Conservation (phyloP, 2,797 vertebrate species). For the Sebastes ruberrimus region DNA sequence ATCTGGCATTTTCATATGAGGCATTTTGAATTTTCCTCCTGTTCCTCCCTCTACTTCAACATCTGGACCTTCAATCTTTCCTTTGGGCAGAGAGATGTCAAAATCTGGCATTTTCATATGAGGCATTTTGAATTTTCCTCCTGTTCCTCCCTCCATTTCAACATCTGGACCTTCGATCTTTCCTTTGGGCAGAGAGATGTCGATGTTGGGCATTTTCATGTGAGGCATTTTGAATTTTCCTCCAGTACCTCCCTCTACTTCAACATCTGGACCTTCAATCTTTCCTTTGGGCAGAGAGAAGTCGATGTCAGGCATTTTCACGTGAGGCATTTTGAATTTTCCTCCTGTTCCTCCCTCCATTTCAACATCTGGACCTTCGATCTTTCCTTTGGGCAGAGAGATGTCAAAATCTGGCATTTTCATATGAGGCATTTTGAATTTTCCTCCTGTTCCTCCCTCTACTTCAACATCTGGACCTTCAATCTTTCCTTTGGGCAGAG, state of each 20-base stretch:
- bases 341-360: fast-evolving
- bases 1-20: not conserved
- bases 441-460: fast-evolving
- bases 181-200: too few relatives aligned
- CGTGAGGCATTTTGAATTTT: not conserved
- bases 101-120: fast-evolving
- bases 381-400: not conserved
- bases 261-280: conserved; percentile 28
- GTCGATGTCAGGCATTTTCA: conserved; percentile 8
- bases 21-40: not conserved
- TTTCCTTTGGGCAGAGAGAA: conserved; percentile 64
- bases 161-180: too few relatives aligned
- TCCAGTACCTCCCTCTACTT: fast-evolving
- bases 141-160: fast-evolving
- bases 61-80: conserved; percentile 45
- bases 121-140: too few relatives aligned
- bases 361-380: not conserved
- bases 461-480: conserved; percentile 18
- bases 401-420: not conserved
- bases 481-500: conserved; percentile 60
- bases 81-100: conserved; percentile 61
- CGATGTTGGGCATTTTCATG: fast-evolving
- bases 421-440: not conserved
- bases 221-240: too few relatives aligned
- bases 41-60: not conserved